These are phyloP conservation scores for Stenodera caucasica DNA, from an alignment of 2,888 invertebrate genomes.

Conservation along the genomic window DNA sequence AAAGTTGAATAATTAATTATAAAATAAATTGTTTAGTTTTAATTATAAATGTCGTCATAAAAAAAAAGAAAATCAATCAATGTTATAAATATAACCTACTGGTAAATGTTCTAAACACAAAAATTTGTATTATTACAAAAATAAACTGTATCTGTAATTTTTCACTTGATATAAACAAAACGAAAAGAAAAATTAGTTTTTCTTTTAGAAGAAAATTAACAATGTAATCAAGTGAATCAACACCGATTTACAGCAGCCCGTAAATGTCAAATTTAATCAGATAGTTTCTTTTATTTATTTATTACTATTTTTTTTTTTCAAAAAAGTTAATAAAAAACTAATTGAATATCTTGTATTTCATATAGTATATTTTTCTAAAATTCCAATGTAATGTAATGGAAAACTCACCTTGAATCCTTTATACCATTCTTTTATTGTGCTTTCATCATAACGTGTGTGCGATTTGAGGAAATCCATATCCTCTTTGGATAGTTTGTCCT, in stretches of 20 bases:
- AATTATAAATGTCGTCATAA: background rate
- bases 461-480: conserved; percentile 98
- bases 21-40: background rate
- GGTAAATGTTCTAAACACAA: background rate
- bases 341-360: background rate
- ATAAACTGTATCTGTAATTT: background rate
- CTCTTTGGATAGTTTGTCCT: conserved; percentile 95
- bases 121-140: background rate
- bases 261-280: too few species aligned
- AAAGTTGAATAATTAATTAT: background rate
- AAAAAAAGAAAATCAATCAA: background rate
- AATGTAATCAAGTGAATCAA: too few species aligned
- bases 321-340: background rate
- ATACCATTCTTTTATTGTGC: conserved; percentile 99
- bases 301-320: background rate
- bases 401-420: conserved; percentile 96
- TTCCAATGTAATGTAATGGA: background rate
- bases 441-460: conserved; percentile 97
- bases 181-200: background rate
- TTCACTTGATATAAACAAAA: background rate
- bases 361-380: background rate
- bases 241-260: background rate
- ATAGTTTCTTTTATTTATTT: background rate
- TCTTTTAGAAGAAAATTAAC: too few species aligned
- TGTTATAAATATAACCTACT: background rate